Percentiles rank a stretch among this genome's conserved stretches.
Conservation (phyloP, 1,140 invertebrate genomes). For the Eupristina koningsbergeri region DNA sequence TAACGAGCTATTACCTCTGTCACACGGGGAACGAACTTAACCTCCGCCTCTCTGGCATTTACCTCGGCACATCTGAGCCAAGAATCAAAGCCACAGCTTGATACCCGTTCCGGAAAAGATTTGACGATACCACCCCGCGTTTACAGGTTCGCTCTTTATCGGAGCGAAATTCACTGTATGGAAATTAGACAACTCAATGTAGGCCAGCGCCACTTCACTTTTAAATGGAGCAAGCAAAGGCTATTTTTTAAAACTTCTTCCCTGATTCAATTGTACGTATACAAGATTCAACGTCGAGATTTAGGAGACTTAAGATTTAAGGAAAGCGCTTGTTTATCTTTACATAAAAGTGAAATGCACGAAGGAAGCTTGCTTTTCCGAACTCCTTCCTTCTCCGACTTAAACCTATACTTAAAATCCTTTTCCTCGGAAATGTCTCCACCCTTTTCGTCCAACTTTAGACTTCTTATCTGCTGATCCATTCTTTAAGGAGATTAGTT, state of each 20-base stretch:
- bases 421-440: background rate
- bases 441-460: background rate
- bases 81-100: no score
- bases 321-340: background rate
- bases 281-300: background rate
- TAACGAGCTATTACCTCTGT: background rate
- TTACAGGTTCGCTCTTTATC: no score
- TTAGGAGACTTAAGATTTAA: background rate
- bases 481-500: no score
- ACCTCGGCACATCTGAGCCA: background rate
- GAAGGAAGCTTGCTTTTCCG: background rate
- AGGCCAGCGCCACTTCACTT: background rate
- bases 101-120: background rate
- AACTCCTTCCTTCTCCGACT: background rate
- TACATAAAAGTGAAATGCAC: background rate
- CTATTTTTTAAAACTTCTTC: background rate
- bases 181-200: background rate
- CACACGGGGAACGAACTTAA: background rate
- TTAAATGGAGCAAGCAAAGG: background rate
- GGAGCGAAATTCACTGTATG: background rate
- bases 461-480: background rate
- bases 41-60: background rate
- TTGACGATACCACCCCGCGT: no score
- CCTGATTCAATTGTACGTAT: background rate
- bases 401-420: background rate